Evolutionary conservation across 2,888 invertebrate species (phyloP).

Genomic region (Acrobeloides nanus): DNA sequence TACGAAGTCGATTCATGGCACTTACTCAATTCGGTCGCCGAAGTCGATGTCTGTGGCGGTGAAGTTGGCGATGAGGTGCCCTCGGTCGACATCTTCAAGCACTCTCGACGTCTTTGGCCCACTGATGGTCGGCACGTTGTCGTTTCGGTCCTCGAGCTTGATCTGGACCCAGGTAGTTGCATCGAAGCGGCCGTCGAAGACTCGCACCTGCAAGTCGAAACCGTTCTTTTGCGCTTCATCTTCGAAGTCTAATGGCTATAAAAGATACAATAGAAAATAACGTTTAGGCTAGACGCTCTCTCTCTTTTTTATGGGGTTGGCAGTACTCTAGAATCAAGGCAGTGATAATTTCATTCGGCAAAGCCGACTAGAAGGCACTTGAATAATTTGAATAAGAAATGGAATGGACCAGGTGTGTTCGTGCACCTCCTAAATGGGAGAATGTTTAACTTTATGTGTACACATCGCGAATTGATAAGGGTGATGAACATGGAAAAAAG

Average conservation of each 20-base stretch:
- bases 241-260: constrained; percentile 81
- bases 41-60: constrained; percentile 92
- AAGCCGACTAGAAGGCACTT: too few species aligned
- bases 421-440: too few species aligned
- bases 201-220: constrained; percentile 76
- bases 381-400: too few species aligned
- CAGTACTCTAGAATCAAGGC: too few species aligned
- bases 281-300: too few species aligned
- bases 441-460: too few species aligned
- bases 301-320: too few species aligned
- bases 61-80: constrained; percentile 78
- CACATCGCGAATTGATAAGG: too few species aligned
- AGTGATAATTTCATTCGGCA: too few species aligned
- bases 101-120: constrained; percentile 77
- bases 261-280: constrained; percentile 1
- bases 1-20: constrained; percentile 5
- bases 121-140: constrained; percentile 89
- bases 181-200: constrained; percentile 81
- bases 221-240: constrained; percentile 81
- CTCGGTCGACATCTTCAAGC: constrained; percentile 70
- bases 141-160: constrained; percentile 85
- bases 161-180: constrained; percentile 92
- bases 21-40: constrained; percentile 62
- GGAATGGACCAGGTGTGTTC: too few species aligned
- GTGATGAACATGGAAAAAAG: too few species aligned